These are phyloP conservation scores for Neoarius graeffei DNA, from an alignment of 2,113 vertebrate genomes.

Conservation along the genomic window DNA sequence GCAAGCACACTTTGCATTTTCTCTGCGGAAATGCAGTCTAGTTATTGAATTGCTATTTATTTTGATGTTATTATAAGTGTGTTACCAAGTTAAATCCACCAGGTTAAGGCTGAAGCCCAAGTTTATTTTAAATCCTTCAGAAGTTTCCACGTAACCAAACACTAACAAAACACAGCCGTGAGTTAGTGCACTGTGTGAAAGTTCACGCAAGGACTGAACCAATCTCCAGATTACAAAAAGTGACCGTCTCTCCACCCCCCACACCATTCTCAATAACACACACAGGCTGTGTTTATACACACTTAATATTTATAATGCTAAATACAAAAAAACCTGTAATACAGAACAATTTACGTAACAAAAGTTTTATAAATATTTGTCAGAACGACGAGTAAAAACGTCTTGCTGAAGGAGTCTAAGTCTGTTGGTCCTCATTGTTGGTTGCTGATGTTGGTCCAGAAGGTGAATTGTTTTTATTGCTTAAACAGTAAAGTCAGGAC, in stretches of 20 bases:
- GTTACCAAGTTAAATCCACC: too few relatives aligned
- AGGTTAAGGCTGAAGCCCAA: too few relatives aligned
- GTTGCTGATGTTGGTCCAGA: not conserved
- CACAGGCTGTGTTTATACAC: conserved; percentile 49
- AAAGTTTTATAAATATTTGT: conserved; percentile 71
- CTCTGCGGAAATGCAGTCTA: too few relatives aligned
- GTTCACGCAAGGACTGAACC: too few relatives aligned
- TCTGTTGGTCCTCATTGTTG: conserved; percentile 65
- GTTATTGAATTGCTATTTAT: too few relatives aligned
- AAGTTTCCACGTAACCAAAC: too few relatives aligned
- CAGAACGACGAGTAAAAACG: conserved; percentile 65
- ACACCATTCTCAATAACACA: conserved; percentile 22
- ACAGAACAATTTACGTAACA: conserved; percentile 67
- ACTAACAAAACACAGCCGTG: too few relatives aligned
- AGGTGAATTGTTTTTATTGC: conserved; percentile 45
- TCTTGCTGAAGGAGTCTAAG: not conserved
- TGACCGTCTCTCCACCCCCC: not conserved
- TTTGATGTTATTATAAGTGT: too few relatives aligned
- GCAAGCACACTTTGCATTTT: too few relatives aligned
- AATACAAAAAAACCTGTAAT: conserved; percentile 70
- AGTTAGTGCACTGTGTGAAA: too few relatives aligned
- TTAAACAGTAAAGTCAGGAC: conserved; percentile 11
- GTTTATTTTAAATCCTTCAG: too few relatives aligned
- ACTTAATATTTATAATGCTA: conserved; percentile 69
- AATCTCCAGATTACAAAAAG: too few relatives aligned